These are phyloP conservation scores for Melanerpes formicivorus DNA, from an alignment of 2,113 vertebrate genomes.

Conservation along the genomic window DNA sequence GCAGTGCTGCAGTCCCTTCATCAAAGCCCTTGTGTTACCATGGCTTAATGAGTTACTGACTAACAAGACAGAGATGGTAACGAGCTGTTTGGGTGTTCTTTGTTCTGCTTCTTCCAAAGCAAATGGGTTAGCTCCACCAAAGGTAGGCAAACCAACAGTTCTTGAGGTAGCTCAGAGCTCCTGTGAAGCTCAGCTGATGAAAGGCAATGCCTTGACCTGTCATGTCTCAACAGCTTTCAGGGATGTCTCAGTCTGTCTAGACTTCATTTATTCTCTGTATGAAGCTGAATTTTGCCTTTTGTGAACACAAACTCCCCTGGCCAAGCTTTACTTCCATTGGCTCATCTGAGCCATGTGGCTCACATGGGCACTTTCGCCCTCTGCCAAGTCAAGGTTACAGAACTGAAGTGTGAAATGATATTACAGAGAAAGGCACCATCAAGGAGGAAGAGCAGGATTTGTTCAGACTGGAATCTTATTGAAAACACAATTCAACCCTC, in stretches of 20 bases:
- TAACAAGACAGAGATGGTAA: background rate
- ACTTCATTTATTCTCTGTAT: background rate
- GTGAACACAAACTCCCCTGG: background rate
- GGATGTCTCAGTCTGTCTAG: background rate
- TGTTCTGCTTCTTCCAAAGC: background rate
- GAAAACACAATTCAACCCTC: conserved; percentile 25
- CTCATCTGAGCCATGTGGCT: background rate
- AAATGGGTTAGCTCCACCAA: background rate
- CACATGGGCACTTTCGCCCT: background rate
- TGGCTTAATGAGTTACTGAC: background rate
- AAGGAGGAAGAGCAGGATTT: background rate
- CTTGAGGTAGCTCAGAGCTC: background rate
- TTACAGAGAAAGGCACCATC: background rate
- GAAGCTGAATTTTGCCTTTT: background rate
- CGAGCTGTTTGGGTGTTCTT: background rate
- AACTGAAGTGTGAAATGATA: background rate
- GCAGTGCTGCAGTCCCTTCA: no score
- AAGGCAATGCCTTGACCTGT: background rate
- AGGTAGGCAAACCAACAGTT: background rate
- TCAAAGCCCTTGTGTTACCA: background rate
- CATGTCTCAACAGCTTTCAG: background rate
- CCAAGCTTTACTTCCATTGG: background rate
- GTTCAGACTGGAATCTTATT: background rate
- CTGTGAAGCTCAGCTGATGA: background rate
- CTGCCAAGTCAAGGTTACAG: background rate